Evolutionary conservation across 2,888 invertebrate species (phyloP).

Genomic region (Epistrophella euchroma): DNA sequence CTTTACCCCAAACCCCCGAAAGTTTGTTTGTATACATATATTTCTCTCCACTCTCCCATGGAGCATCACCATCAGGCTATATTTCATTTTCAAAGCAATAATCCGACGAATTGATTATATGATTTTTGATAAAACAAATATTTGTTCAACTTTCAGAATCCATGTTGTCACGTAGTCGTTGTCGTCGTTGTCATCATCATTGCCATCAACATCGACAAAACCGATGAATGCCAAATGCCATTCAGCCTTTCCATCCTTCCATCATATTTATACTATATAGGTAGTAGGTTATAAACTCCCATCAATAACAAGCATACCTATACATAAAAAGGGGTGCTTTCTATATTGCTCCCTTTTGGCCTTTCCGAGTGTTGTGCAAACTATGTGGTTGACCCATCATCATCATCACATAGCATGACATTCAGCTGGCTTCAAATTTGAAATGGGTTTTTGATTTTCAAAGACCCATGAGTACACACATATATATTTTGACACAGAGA

Average conservation of each 20-base stretch:
- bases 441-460: conserved; percentile 57
- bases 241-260: conserved; percentile 13
- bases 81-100: conserved; percentile 42
- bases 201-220: conserved; percentile 13
- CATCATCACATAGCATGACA: conserved; percentile 24
- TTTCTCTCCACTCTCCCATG: not conserved
- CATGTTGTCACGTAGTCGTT: conserved; percentile 67
- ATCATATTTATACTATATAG: conserved; percentile 6
- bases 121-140: conserved; percentile 75
- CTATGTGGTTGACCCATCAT: conserved; percentile 70
- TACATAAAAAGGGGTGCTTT: not conserved
- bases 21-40: not conserved
- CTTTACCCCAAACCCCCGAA: not conserved
- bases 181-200: conserved; percentile 2
- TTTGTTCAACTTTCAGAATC: conserved; percentile 72
- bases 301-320: not conserved
- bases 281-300: conserved; percentile 3
- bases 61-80: not conserved
- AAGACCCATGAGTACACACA: not conserved
- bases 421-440: conserved; percentile 1
- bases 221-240: conserved; percentile 25
- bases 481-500: not conserved
- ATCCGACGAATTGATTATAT: conserved; percentile 73
- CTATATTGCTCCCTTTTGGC: not conserved
- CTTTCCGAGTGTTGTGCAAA: conserved; percentile 59